Conservation (phyloP, 2,888 invertebrate genomes). For the Agrenia bidenticulata region DNA sequence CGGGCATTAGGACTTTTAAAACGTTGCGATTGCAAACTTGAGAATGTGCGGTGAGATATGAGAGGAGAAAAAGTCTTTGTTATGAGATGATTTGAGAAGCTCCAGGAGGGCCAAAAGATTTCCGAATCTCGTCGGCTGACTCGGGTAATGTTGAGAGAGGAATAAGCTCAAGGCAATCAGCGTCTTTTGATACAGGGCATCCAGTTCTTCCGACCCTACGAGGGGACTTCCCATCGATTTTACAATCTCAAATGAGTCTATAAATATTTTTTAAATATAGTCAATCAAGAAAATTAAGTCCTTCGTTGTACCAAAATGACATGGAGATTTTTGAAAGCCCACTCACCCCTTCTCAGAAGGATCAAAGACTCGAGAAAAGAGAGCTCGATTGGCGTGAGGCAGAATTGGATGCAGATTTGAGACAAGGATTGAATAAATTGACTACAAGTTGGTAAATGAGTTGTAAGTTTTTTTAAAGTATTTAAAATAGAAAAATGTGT, state of each 20-base stretch:
- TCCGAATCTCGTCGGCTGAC: conserved; percentile 47
- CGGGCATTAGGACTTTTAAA: not conserved
- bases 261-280: no score
- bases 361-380: conserved; percentile 49
- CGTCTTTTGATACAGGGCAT: conserved; percentile 43
- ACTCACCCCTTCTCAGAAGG: conserved; percentile 36
- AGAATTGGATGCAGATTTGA: conserved; percentile 43
- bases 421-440: conserved; percentile 39
- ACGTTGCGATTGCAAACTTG: conserved; percentile 43
- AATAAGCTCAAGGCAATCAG: conserved; percentile 49
- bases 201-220: conserved; percentile 5
- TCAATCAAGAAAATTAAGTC: no score
- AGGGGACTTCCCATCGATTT: not conserved
- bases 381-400: conserved; percentile 44
- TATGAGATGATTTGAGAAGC: conserved; percentile 42
- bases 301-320: no score
- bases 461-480: not conserved
- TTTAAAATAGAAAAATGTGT: not conserved
- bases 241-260: no score
- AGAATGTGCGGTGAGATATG: conserved; percentile 44
- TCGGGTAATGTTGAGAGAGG: conserved; percentile 41
- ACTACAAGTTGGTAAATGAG: conserved; percentile 21
- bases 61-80: conserved; percentile 36
- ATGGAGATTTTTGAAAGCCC: no score
- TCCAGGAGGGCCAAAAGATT: conserved; percentile 43